Evolutionary conservation across 2,888 invertebrate genomes (phyloP).

Genomic region (Thyatira batis): DNA sequence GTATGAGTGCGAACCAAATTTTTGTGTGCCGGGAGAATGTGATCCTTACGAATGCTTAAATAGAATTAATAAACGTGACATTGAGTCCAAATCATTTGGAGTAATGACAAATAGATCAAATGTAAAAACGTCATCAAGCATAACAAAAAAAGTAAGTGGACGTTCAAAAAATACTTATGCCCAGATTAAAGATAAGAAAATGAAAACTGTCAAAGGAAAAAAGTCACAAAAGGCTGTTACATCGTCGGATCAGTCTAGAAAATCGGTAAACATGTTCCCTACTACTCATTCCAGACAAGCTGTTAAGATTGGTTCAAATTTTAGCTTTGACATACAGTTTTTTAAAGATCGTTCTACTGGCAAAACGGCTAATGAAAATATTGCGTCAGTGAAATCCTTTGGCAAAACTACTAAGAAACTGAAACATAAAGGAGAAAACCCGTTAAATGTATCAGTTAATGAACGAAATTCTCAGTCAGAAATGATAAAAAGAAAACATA

Average conservation of each 20-base stretch:
- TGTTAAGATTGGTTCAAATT: constrained; percentile 26
- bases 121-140: constrained; percentile 19
- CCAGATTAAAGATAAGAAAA: background rate
- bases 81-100: constrained; percentile 16
- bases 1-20: constrained; percentile 42
- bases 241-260: constrained; percentile 7
- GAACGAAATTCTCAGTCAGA: constrained; percentile 19
- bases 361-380: background rate
- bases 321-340: constrained; percentile 34
- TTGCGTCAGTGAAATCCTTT: background rate
- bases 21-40: constrained; percentile 41
- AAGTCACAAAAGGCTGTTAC: constrained; percentile 7
- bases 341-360: constrained; percentile 15
- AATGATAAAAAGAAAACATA: constrained; percentile 19
- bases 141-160: constrained; percentile 3
- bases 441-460: constrained; percentile 12
- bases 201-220: background rate
- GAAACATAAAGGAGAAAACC: constrained; percentile 9
- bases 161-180: background rate
- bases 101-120: constrained; percentile 13
- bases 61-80: constrained; percentile 16
- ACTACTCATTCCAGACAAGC: constrained; percentile 11
- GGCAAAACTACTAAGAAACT: constrained; percentile 6
- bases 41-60: constrained; percentile 37
- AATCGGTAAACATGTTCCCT: constrained; percentile 2